Conservation (phyloP, 1,140 invertebrate species). For the Macrotrachela quadricornifera region DNA sequence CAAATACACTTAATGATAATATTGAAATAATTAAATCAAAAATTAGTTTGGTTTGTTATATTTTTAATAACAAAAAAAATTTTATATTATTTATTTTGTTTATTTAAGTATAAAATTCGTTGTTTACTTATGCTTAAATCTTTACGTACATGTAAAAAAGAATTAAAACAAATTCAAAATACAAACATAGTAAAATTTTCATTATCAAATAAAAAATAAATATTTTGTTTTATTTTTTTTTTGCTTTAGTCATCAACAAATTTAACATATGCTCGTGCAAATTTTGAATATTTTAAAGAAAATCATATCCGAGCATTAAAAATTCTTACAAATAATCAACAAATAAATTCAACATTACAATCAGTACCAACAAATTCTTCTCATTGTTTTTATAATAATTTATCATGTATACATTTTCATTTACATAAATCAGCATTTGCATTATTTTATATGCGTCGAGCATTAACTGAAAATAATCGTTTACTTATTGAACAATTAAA, state of each 20-base stretch:
- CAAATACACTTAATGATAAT: not conserved
- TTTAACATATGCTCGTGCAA: slow-evolving; percentile 40
- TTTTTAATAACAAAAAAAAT: too few relatives aligned
- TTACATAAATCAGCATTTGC: slow-evolving; percentile 65
- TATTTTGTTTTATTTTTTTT: slow-evolving; percentile 3
- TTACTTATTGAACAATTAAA: slow-evolving; percentile 22
- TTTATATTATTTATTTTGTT: not conserved
- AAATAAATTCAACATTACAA: too few relatives aligned
- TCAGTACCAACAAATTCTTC: too few relatives aligned
- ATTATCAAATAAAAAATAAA: not conserved
- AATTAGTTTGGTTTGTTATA: slow-evolving; percentile 16
- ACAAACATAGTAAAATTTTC: slow-evolving; percentile 6
- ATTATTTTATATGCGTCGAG: slow-evolving; percentile 58
- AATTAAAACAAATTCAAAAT: slow-evolving; percentile 26
- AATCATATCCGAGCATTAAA: slow-evolving; percentile 45
- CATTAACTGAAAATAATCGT: slow-evolving; percentile 50
- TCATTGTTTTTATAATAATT: slow-evolving; percentile 47
- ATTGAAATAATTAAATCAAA: slow-evolving; percentile 14
- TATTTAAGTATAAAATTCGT: slow-evolving; percentile 26
- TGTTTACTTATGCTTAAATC: slow-evolving; percentile 28
- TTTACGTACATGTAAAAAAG: slow-evolving; percentile 28
- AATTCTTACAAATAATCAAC: slow-evolving; percentile 26
- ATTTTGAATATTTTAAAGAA: slow-evolving; percentile 46
- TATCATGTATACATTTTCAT: slow-evolving; percentile 62
- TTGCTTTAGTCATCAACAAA: slow-evolving; percentile 37